These are phyloP conservation scores for Apeltes quadracus DNA, from an alignment of 2,113 vertebrate species.

Conservation along the genomic window DNA sequence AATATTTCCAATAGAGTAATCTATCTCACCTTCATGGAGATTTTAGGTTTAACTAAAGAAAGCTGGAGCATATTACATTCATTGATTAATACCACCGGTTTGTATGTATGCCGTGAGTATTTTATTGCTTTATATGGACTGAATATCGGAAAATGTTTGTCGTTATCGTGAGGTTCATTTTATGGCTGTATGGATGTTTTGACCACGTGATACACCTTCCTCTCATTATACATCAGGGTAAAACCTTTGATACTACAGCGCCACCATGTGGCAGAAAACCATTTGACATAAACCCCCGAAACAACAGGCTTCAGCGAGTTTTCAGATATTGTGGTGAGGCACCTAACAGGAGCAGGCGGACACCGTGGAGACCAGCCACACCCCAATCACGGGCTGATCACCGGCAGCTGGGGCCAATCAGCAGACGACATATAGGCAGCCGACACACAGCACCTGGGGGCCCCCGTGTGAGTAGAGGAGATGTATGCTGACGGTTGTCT, in stretches of 20 bases:
- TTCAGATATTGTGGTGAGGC: too few relatives aligned
- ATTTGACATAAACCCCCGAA: background rate
- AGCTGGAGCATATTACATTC: background rate
- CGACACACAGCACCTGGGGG: too few relatives aligned
- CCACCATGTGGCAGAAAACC: conserved; percentile 54
- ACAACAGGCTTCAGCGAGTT: background rate
- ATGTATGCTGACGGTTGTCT: too few relatives aligned
- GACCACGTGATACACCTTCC: background rate
- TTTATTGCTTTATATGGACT: conserved; percentile 19
- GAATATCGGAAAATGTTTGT: conserved; percentile 1
- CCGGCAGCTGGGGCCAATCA: too few relatives aligned
- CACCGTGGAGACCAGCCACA: too few relatives aligned
- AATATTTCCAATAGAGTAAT: conserved; percentile 34
- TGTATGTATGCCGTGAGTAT: background rate
- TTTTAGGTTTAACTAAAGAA: conserved; percentile 18
- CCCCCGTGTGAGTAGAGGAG: too few relatives aligned
- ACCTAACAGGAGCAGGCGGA: too few relatives aligned
- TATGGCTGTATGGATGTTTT: too few relatives aligned
- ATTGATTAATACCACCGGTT: background rate
- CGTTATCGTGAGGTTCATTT: background rate
- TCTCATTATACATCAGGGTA: background rate
- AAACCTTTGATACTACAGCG: conserved; percentile 48
- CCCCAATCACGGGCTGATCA: too few relatives aligned
- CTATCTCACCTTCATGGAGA: conserved; percentile 14
- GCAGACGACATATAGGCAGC: too few relatives aligned